Base-by-base conservation (phyloP, 2,113 vertebrate species). In the Lonchura striata region DNA sequence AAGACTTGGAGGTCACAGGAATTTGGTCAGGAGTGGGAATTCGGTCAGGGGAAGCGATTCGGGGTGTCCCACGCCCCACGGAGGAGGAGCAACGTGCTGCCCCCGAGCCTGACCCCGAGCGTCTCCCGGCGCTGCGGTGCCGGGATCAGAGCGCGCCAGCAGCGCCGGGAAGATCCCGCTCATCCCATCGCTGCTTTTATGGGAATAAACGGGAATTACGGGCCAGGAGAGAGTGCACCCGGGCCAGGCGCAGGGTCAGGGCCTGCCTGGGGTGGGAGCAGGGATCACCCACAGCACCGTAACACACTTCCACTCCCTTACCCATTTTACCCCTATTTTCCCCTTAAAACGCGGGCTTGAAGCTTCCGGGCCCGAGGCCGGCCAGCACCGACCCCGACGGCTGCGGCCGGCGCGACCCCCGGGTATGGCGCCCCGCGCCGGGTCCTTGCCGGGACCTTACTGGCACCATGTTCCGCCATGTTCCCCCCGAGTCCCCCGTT, bases 121-220 rank as follows among this genome's bases (percentile, higher is more conserved):
- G 46, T 13, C 1, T 46, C 28, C 33, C 33, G 39, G 46, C 18
- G 39, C 56, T 30, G 39, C 3, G 41, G 30, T 4, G 20, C 75
- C 2, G n/a, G 23, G 68, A 3, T 13, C 42, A 1, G 22, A 18
- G 50, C 33, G 2, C 33, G 3, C 2, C 11, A 9, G 54, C 54
- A 11, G 41, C 27, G 41, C 41, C 28, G 9, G 59, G 22, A 8
- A 47, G 3, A 6, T 18, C 42, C 11, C 28, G 10, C 54, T 22
- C 37, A 2, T 7, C 69, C 70, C 39, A 17, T 1, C 23, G 39
- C 16, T 18, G 44, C 13, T 35, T 25, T 39, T 3, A 1, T 0
- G 76, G 8, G 19, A n/a, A 37, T 37, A 10, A 50, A 23, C 1
- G 42, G 19, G 39, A 53, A 52, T 15, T 21, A 2, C 24, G 47